Conservation (phyloP, 37 sponge, comb jelly and placozoan species). For the Agelas oroides region DNA sequence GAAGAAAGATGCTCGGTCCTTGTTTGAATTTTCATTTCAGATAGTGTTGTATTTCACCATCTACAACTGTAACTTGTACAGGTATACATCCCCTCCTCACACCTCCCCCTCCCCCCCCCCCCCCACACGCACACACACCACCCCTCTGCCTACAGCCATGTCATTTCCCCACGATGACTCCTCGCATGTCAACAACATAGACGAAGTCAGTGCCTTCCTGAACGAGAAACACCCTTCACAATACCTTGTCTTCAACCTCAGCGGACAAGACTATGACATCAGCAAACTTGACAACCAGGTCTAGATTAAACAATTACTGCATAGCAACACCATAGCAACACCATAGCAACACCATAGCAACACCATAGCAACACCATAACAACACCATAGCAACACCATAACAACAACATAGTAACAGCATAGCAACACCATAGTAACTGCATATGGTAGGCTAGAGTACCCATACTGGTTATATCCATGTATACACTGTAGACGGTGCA, state of each 20-base stretch:
- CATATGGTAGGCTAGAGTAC: too few species aligned
- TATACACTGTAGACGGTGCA: too few species aligned
- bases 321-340: neutral
- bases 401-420: too few species aligned
- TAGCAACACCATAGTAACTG: too few species aligned
- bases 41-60: too few species aligned
- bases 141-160: slow-evolving; percentile 76
- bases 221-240: slow-evolving; percentile 68
- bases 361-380: too few species aligned
- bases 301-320: neutral
- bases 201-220: slow-evolving; percentile 68
- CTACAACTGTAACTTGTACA: too few species aligned
- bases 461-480: too few species aligned
- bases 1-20: neutral
- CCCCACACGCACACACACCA: neutral
- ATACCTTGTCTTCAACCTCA: slow-evolving; percentile 92
- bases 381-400: too few species aligned
- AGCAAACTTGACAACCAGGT: slow-evolving; percentile 73
- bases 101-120: neutral
- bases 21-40: neutral
- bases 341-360: neutral
- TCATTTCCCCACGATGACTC: slow-evolving; percentile 74
- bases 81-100: neutral
- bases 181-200: slow-evolving; percentile 50
- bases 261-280: slow-evolving; percentile 75